A percentile compares a stretch with the other conserved stretches of the same genome.
Conservation (phyloP, 2,113 vertebrate species). For the Pogona vitticeps region DNA sequence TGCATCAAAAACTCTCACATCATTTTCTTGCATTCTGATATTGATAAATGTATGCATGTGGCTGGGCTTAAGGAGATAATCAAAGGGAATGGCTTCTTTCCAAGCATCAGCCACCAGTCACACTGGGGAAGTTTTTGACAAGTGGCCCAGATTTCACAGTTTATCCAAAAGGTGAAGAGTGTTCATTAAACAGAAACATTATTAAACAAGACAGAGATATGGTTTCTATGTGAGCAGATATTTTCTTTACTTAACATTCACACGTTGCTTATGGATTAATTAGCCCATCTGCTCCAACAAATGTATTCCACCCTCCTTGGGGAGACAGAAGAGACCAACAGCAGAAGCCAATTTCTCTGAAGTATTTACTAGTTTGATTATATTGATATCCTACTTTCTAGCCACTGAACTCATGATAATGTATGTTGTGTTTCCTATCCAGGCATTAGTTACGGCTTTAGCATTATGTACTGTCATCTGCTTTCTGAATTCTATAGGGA, state of each 20-base stretch:
- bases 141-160: conserved; percentile 61
- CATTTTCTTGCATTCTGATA: conserved; percentile 55
- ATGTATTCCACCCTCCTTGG: conserved; percentile 69
- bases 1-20: conserved; percentile 16
- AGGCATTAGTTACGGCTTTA: not conserved
- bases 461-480: not conserved
- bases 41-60: conserved; percentile 55
- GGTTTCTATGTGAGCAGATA: conserved; percentile 72
- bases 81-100: conserved; percentile 47
- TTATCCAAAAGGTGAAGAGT: conserved; percentile 49
- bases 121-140: conserved; percentile 57
- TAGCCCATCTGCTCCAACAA: conserved; percentile 86
- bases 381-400: not conserved
- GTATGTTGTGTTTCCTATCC: not conserved
- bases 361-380: conserved; percentile 40
- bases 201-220: conserved; percentile 64
- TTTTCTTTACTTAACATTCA: conserved; percentile 83
- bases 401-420: not conserved
- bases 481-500: not conserved
- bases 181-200: conserved; percentile 68
- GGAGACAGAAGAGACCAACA: conserved; percentile 67
- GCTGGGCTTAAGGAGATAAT: conserved; percentile 57
- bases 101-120: conserved; percentile 43
- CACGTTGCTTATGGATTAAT: conserved; percentile 84
- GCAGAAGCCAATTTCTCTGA: conserved; percentile 64